phyloP scores from a whole-genome alignment of 2,888 invertebrate species.

The Oscheius sp. region DNA sequence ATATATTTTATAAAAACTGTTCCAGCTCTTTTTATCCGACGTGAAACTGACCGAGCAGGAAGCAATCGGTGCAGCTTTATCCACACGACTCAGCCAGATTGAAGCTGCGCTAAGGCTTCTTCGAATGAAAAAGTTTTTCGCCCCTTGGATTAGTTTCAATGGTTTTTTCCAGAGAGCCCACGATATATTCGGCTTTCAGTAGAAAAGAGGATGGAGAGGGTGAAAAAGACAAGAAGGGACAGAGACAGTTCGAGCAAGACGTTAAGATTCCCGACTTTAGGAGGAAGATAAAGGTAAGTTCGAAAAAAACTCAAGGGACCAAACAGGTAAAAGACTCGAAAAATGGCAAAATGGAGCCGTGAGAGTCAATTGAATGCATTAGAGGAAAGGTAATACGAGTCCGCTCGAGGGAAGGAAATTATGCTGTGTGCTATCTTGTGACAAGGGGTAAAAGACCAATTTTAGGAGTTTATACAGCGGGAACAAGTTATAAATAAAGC shows the following conservation, averaged over 20 bases:
- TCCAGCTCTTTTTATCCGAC: conserved; percentile 18
- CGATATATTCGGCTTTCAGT: conserved; percentile 20
- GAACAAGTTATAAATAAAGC: neutral
- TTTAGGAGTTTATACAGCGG: conserved; percentile 21
- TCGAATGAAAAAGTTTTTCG: conserved; percentile 25
- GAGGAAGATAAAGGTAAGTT: conserved; percentile 10
- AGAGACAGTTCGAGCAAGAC: neutral
- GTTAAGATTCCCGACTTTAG: conserved; percentile 7
- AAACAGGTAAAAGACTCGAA: neutral
- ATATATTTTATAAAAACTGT: neutral
- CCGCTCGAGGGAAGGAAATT: neutral
- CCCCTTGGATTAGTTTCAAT: neutral
- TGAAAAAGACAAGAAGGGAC: neutral
- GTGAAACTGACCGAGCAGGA: conserved; percentile 16
- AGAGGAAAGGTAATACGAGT: conserved; percentile 10
- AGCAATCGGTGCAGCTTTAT: neutral
- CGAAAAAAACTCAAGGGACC: neutral
- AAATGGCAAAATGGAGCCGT: neutral
- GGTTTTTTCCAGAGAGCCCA: conserved; percentile 19
- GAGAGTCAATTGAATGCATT: conserved; percentile 3
- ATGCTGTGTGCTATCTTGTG: neutral
- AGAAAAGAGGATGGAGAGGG: neutral
- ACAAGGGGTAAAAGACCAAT: neutral
- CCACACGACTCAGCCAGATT: conserved; percentile 18
- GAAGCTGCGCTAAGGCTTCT: conserved; percentile 10